Percentiles rank a stretch among this genome's conserved stretches.
phyloP scores from a whole-genome alignment of 1,140 invertebrate genomes.

The Macrotrachela quadricornifera region DNA sequence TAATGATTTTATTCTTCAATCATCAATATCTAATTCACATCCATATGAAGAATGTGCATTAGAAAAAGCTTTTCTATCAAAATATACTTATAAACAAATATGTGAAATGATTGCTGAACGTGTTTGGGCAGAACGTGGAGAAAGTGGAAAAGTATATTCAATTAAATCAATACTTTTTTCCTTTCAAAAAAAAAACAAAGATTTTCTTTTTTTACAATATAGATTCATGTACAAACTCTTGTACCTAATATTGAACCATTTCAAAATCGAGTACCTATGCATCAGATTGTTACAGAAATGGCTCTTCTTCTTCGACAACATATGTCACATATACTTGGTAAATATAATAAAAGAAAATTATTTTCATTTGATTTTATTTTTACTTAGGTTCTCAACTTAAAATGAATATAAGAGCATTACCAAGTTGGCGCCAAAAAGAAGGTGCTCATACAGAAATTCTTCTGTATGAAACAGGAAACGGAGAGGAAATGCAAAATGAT shows the following conservation, averaged over 20 bases:
- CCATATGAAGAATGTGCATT: too few species aligned
- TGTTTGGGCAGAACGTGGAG: too few species aligned
- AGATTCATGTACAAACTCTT: conserved; percentile 2
- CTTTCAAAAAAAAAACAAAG: too few species aligned
- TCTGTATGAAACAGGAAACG: background rate
- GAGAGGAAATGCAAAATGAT: background rate
- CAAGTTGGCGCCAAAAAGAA: background rate
- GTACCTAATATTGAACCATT: conserved; percentile 7
- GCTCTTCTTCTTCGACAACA: background rate
- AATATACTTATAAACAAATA: too few species aligned
- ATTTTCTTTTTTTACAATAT: background rate
- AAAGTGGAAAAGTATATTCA: too few species aligned
- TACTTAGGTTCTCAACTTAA: background rate
- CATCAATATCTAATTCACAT: too few species aligned
- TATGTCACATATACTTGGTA: too few species aligned
- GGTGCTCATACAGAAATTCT: conserved; percentile 7
- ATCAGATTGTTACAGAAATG: conserved; percentile 5
- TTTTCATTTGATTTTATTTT: background rate
- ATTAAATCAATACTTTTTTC: too few species aligned
- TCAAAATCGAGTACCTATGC: conserved; percentile 4
- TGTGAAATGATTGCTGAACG: too few species aligned
- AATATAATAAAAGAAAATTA: too few species aligned
- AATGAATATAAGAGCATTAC: background rate
- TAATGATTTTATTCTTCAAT: too few species aligned
- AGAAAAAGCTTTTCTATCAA: too few species aligned